These are phyloP conservation scores for Huso huso DNA, from an alignment of 2,797 vertebrate genomes.

Conservation along the genomic window DNA sequence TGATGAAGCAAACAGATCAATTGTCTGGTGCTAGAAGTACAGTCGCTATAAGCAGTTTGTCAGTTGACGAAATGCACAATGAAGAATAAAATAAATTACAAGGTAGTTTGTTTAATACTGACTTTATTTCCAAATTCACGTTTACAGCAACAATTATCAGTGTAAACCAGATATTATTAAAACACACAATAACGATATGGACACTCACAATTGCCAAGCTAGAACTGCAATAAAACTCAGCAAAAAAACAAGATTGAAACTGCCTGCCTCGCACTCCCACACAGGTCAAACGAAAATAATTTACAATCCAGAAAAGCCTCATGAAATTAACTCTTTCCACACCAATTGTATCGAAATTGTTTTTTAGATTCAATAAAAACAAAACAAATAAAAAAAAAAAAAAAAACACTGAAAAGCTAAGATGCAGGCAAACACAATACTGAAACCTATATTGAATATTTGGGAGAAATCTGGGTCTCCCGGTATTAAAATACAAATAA, in stretches of 20 bases:
- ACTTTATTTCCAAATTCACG: slow-evolving; percentile 99
- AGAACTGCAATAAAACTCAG: slow-evolving; percentile 54
- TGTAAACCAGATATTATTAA: slow-evolving; percentile 90
- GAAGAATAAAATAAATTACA: background rate
- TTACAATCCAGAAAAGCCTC: slow-evolving; percentile 16
- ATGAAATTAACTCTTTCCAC: slow-evolving; percentile 15
- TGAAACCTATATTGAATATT: too few species aligned
- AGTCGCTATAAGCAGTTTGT: too few species aligned
- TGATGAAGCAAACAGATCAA: too few species aligned
- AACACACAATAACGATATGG: slow-evolving; percentile 83
- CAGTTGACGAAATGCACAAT: background rate
- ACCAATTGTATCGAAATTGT: background rate
- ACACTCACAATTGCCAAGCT: slow-evolving; percentile 87
- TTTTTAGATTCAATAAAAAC: too few species aligned
- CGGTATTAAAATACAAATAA: too few species aligned
- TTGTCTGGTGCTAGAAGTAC: too few species aligned
- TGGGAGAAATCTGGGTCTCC: too few species aligned
- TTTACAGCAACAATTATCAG: slow-evolving; percentile 84
- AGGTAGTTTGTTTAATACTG: slow-evolving; percentile 58
- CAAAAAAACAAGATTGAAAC: slow-evolving; percentile 48
- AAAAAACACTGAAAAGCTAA: too few species aligned
- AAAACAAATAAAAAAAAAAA: too few species aligned
- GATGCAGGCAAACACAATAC: too few species aligned
- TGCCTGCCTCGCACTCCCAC: slow-evolving; percentile 30
- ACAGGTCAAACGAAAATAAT: slow-evolving; percentile 20